Evolutionary conservation across 92 coral and sea anemone species (phyloP), one percentile per base, ranked within the genome.

Genomic region (Zoanthus sociatus): DNA sequence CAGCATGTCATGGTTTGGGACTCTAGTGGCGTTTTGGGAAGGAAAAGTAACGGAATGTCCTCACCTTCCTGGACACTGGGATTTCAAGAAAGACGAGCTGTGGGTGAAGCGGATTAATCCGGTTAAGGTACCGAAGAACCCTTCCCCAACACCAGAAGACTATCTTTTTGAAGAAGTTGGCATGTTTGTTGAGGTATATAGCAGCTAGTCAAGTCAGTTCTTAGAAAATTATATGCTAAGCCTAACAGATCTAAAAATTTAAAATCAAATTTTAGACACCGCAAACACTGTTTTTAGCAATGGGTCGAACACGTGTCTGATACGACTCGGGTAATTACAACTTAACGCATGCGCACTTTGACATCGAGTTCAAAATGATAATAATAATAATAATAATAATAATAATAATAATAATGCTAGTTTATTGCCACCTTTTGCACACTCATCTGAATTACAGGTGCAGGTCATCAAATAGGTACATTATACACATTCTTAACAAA

Each of bases 41-140:
- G 79, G 79, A 33, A 86, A 77, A 42, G 30, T 33, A 42, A 7
- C 20, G 13, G 44, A 42, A 15, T 0, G 12, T 33, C 3, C 15
- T 47, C 10, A 1, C 1, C 32, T 42, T 6, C 55, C 66, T 10
- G 63, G n/a, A 44, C 18, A 17, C 21, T 88, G 92, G 94, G 78
- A 89, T 50, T 58, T 79, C 51, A 86, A 66, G 78, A 73, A 92
- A 42, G 92, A 92, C 58, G 45, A 89, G 12, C 58, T 92, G 66
- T 92, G 94, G 94, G 55, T 92, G 6, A 86, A 92, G 51, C 71
- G 73, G 90, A 92, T 92, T 55, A 89, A 92, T 63, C 82, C 61
- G 3, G 78, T 53, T 3, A 76, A 75, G 0, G 88, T 86, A 10
- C 94, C 94, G 51, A 30, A 78, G 9, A 9, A 26, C 12, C 90